These are phyloP conservation scores for Malaclemys terrapin DNA, from an alignment of 2,113 vertebrate genomes.

Conservation along the genomic window DNA sequence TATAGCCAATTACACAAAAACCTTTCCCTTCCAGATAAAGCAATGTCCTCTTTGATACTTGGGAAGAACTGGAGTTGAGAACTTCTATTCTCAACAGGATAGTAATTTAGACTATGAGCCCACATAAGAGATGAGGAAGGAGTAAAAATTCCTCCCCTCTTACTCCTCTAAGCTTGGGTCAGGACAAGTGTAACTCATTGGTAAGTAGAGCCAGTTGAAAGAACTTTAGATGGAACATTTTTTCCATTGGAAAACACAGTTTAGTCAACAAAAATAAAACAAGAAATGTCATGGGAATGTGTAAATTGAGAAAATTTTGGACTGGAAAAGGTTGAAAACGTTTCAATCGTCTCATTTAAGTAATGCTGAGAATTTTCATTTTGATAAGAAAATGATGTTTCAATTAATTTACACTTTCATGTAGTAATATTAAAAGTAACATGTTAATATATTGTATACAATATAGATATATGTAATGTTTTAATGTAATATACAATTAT, in stretches of 20 bases:
- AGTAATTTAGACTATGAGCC: accelerated
- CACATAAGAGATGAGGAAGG: background rate
- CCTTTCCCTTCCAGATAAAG: background rate
- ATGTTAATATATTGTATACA: too few species aligned
- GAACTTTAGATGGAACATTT: background rate
- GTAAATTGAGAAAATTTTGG: too few species aligned
- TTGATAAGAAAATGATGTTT: too few species aligned
- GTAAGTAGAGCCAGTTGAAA: background rate
- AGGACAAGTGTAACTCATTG: background rate
- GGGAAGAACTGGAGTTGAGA: background rate
- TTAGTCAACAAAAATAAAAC: background rate
- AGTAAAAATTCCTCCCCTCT: background rate
- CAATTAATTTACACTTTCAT: too few species aligned
- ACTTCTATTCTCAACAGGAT: background rate
- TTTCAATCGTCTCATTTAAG: too few species aligned
- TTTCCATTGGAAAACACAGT: background rate
- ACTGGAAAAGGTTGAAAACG: too few species aligned
- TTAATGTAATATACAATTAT: too few species aligned
- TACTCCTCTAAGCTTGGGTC: background rate
- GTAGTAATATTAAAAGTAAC: too few species aligned
- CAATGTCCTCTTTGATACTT: background rate
- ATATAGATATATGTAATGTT: too few species aligned
- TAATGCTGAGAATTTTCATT: too few species aligned
- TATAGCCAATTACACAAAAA: background rate
- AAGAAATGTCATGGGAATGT: too few species aligned